phyloP scores from a whole-genome alignment of 2,113 vertebrate genomes.

The Oryzias javanicus region DNA sequence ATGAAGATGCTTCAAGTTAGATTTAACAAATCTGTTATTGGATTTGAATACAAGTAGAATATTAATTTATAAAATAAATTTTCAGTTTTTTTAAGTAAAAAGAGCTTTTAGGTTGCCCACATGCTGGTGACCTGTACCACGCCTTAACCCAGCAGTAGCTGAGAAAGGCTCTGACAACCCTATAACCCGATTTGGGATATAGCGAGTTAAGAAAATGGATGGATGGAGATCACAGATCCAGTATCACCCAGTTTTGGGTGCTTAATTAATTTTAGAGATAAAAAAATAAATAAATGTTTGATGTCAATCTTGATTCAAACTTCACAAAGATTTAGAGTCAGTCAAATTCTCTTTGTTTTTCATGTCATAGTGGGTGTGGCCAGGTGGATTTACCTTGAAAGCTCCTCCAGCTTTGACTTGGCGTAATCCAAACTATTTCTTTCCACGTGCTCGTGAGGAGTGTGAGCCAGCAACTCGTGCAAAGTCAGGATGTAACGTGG shows the following conservation, averaged over 20 bases:
- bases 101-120: too few relatives aligned
- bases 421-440: slow-evolving; percentile 96
- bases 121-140: too few relatives aligned
- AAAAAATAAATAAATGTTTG: background rate
- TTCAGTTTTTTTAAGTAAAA: too few relatives aligned
- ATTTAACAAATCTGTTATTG: too few relatives aligned
- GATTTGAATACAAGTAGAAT: too few relatives aligned
- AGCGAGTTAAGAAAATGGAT: background rate
- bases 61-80: too few relatives aligned
- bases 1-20: too few relatives aligned
- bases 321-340: background rate
- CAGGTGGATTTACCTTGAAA: slow-evolving; percentile 84
- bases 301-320: too few relatives aligned
- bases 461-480: slow-evolving; percentile 95
- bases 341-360: background rate
- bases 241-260: background rate
- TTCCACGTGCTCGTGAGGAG: slow-evolving; percentile 94
- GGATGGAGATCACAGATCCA: background rate
- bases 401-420: slow-evolving; percentile 96
- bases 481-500: slow-evolving; percentile 96
- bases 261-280: too few relatives aligned
- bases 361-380: background rate
- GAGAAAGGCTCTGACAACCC: too few relatives aligned
- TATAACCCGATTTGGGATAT: too few relatives aligned
- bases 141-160: too few relatives aligned